Base-by-base conservation (phyloP, 1,140 invertebrate genomes). In the Ceratina australensis region DNA sequence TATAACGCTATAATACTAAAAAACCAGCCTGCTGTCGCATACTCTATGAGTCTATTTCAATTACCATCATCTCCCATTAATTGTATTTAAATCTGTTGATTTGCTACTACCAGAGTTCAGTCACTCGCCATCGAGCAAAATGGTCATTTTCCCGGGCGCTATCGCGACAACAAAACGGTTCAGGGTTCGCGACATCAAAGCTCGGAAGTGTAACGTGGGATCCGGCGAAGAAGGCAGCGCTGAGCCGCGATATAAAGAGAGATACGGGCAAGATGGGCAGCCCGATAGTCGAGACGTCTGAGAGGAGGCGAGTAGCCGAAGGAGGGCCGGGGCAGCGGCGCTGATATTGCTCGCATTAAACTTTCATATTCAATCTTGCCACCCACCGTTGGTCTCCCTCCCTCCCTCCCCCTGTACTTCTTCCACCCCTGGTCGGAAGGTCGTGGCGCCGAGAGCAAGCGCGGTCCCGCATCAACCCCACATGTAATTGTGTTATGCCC, bases 321-420 rank as follows among this genome's bases (percentile, higher is more conserved):
- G 81, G 81, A 78, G 83, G 81, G 81, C 52, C 82, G 81, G 78
- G 77, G 79, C 83, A 87, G 83, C 83, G 83, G 81, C 85, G 85
- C 82, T 89, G 87, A 89, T 89, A 89, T 89, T 89, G 88, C 89
- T 89, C 87, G 87, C 89, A 90, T 90, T 90, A 90, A 90, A 90
- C 89, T 90, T 90, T 90, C 89, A 90, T 90, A 90, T 90, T 90
- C 89, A 90, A 89, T 89, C 88, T 89, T 89, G 85, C 87, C 88
- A 89, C 87, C 89, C 87, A 88, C 72, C 85, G 81, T 87, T 87
- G 72, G 87, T 81, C 72, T 80, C 76, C 77, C 60, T 73, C 68
- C 52, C 64, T 56, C 71, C 56, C 61, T 67, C 22, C 67, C n/a
- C n/a, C n/a, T n/a, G n/a, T n/a, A n/a, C n/a, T n/a, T 42, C 33